phyloP scores from a whole-genome alignment of 2,113 vertebrate species.

The Protobothrops mucrosquamatus region DNA sequence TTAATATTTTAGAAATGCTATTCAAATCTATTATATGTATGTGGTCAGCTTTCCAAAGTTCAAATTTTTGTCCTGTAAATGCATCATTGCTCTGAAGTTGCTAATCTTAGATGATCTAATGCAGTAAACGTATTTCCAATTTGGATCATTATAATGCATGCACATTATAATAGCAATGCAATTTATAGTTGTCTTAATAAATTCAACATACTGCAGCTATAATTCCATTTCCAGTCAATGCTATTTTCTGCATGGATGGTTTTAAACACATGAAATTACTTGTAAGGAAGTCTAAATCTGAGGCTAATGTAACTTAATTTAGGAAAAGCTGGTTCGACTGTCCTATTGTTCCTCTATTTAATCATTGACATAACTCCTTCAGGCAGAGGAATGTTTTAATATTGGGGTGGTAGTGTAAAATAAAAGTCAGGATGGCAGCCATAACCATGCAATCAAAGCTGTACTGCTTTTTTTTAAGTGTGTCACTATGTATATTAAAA shows the following conservation, averaged over 20 bases:
- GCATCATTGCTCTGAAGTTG: constrained; percentile 2
- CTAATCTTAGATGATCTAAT: constrained; percentile 7
- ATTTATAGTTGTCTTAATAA: constrained; percentile 37
- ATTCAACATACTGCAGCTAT: constrained; percentile 36
- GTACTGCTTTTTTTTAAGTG: not conserved
- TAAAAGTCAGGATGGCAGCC: not conserved
- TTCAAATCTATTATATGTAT: constrained; percentile 17
- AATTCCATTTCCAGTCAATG: not conserved
- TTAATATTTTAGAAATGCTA: constrained; percentile 2
- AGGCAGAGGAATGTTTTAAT: not conserved
- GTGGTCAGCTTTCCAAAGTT: constrained; percentile 17
- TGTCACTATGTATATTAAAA: not conserved
- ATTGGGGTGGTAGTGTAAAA: not conserved
- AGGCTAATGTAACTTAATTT: not conserved
- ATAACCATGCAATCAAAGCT: not conserved
- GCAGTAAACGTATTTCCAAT: constrained; percentile 32
- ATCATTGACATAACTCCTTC: not conserved
- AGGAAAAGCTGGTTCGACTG: not conserved
- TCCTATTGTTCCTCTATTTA: not conserved
- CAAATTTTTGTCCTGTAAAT: not conserved
- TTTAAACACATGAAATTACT: constrained; percentile 27
- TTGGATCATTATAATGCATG: constrained; percentile 16
- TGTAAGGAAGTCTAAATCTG: not conserved
- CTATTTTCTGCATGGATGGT: constrained; percentile 7
- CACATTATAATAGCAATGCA: constrained; percentile 24